Base-by-base conservation (phyloP, 2,797 vertebrate species). In the Etheostoma perlongum region DNA sequence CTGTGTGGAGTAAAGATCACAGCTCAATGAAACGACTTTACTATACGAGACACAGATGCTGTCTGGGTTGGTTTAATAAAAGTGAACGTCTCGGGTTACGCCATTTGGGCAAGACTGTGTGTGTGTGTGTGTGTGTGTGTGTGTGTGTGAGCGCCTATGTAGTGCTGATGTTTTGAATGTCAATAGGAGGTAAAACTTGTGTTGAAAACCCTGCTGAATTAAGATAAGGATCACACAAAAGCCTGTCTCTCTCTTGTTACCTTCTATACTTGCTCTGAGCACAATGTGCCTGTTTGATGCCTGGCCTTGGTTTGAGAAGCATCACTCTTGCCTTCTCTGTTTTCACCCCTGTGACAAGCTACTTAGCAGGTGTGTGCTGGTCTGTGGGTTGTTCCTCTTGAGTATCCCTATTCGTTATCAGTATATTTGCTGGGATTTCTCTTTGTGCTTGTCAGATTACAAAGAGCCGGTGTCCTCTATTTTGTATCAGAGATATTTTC, bases 151-250 rank as follows among this genome's bases (percentile, higher is more conserved):
- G 69, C 5, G 49, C 15, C 59, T 53, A 81, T 88, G 81, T 83
- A 62, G 62, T 54, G 36, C 89, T 80, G 89, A 89, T 94, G 92
- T 93, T 95, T 94, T 94, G 90, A 96, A 94, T 94, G 91, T 94
- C 94, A 95, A 93, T 91, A 89, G 92, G 88, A 93, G 93, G 85
- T 80, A 93, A 91, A 93, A 92, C 85, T 76, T 82, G 83, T 93
- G 92, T 92, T 91, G 90, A 94, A 92, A 94, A 92, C 89, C 89
- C 85, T 5, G 40, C 73, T 90, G 92, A 95, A 94, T 94, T 93
- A 93, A 95, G 94, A 95, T 95, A 93, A 94, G 84, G 86, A 95
- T 94, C 90, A 70, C 88, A 94, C 90, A 94, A 94, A 94, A 88
- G 84, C 82, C 85, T 62, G 67, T 88, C 81, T 88, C 82, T 76